Conservation (phyloP, 2,888 invertebrate genomes). For the Achlya flavicornis region DNA sequence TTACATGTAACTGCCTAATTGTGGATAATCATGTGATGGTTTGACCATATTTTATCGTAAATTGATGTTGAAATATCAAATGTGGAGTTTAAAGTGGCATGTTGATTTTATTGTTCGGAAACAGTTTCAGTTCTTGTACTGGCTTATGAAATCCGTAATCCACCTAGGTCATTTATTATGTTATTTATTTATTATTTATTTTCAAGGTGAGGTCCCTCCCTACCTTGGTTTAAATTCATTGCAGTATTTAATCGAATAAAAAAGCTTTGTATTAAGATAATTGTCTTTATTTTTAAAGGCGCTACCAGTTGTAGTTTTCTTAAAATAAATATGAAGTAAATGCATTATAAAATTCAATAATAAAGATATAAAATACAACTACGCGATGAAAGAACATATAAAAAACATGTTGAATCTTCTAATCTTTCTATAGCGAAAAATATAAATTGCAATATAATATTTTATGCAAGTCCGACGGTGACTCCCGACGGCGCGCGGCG, state of each 20-base stretch:
- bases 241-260: no score
- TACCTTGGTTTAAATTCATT: no score
- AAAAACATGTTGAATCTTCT: constrained; percentile 27
- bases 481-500: constrained; percentile 28
- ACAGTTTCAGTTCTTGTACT: neutral
- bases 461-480: constrained; percentile 51
- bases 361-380: neutral
- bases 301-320: no score
- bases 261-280: no score
- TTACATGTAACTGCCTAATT: constrained; percentile 39
- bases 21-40: constrained; percentile 43
- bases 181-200: no score
- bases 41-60: constrained; percentile 20
- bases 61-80: constrained; percentile 19
- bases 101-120: neutral
- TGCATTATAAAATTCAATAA: no score
- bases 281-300: no score
- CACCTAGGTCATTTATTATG: no score
- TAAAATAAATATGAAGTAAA: no score
- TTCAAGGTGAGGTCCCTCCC: no score
- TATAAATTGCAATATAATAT: constrained; percentile 69
- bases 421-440: constrained; percentile 50
- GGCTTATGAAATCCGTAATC: neutral
- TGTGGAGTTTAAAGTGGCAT: neutral
- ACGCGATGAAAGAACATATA: neutral